Base-by-base conservation (phyloP, 2,113 vertebrate species). In the Tretioscincus oriximinensis region DNA sequence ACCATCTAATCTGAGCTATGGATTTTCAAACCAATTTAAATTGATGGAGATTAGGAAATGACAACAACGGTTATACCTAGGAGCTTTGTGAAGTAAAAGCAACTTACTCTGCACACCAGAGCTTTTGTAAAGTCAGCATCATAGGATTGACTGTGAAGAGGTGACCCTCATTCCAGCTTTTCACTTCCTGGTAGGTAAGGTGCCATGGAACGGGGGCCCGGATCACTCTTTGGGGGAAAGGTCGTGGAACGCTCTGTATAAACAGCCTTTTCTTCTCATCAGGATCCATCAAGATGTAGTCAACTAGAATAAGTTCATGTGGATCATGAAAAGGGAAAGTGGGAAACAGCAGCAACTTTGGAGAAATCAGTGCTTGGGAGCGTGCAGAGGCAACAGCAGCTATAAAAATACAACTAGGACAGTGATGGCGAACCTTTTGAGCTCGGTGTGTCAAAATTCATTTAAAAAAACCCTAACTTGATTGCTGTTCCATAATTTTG, bases 201-300 rank as follows among this genome's bases (percentile, higher is more conserved):
- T 94, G 92, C 98, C 98, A 98, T 3, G 97, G 97, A 63, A 99
- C 96, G 0, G 98, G 98, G 1, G 93, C 96, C 75, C 95, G 94
- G 73, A 98, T 91, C 79, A 97, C 80, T 87, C 95, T 96, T 26
- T 76, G 89, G 71, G 96, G 95, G 85, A 97, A 98, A 22, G 90
- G 31, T 1, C 26, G 88, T 12, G 97, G 97, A 63, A 93, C 89
- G n/a, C 82, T 96, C 78, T n/a, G 26, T 70, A 99, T 96, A 35
- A 92, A 93, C n/a, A 99, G 92, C 47, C 97, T 95, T 80, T 94
- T 83, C 49, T 89, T 93, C 85, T 99, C 97, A 58, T 84, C 86
- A 1, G 96, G 95, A 86, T 98, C 97, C 92, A 95, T 92, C 81
- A 99, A 92, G 89, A 98, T 92, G 84, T 99, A 99, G 87, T 99